A percentile compares a stretch with the other conserved stretches of the same genome.
phyloP scores from a whole-genome alignment of 2,113 vertebrate species.

The Campylomormyrus tamandua region DNA sequence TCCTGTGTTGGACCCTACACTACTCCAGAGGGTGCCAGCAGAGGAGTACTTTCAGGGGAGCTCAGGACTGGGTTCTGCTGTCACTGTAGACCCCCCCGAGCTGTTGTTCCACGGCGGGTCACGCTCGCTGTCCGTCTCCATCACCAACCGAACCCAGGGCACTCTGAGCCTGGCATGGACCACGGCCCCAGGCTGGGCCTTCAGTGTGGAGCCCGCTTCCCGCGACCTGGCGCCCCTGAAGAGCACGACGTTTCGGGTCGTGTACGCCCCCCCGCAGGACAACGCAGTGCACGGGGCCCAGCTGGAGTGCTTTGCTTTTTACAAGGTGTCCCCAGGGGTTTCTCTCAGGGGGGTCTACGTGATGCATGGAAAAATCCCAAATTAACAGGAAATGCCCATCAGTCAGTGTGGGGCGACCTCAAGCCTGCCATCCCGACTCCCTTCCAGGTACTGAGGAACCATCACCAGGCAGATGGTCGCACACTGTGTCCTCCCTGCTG shows the following conservation, averaged over 20 bases:
- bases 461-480: conserved; percentile 52
- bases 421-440: neutral
- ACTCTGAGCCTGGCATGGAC: conserved; percentile 77
- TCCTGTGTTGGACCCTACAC: conserved; percentile 22
- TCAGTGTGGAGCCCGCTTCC: conserved; percentile 63
- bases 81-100: conserved; percentile 63
- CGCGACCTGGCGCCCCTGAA: conserved; percentile 74
- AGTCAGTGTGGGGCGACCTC: neutral
- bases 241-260: conserved; percentile 66
- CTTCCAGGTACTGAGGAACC: conserved; percentile 57
- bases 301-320: conserved; percentile 79
- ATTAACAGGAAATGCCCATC: neutral
- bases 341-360: neutral
- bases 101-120: conserved; percentile 69
- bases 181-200: conserved; percentile 42
- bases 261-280: conserved; percentile 63
- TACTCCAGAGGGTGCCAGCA: conserved; percentile 38
- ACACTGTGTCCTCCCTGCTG: conserved; percentile 75
- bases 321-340: conserved; percentile 64
- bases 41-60: conserved; percentile 60
- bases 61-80: conserved; percentile 25
- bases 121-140: conserved; percentile 51
- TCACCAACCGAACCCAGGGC: conserved; percentile 78
- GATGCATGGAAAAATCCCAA: neutral
- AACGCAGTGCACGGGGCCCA: conserved; percentile 68